A percentile compares a stretch with the other conserved stretches of the same genome.
Evolutionary conservation across 2,797 vertebrate species (phyloP).

Genomic region (Pyrocephalus nanus): DNA sequence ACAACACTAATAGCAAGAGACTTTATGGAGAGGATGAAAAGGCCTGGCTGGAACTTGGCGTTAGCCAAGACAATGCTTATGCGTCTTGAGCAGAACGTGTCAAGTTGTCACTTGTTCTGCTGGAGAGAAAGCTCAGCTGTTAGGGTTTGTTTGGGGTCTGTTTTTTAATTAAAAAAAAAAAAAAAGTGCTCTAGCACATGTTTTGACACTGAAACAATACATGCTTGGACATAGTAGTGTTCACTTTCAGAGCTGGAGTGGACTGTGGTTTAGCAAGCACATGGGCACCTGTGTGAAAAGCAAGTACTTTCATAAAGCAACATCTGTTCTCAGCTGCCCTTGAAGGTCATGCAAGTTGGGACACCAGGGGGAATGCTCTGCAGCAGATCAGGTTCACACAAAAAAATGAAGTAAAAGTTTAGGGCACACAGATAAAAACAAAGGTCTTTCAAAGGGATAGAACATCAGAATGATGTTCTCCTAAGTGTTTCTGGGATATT

Average conservation of each 20-base stretch:
- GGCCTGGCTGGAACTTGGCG: neutral
- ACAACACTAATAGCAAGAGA: neutral
- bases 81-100: slow-evolving; percentile 12
- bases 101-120: slow-evolving; percentile 58
- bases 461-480: neutral
- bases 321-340: neutral
- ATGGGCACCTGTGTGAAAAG: slow-evolving; percentile 28
- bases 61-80: slow-evolving; percentile 5
- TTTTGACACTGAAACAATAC: slow-evolving; percentile 42
- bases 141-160: slow-evolving; percentile 42
- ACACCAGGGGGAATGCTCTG: neutral
- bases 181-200: neutral
- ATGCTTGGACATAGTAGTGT: neutral
- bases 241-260: neutral
- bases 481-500: neutral
- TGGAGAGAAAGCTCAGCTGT: slow-evolving; percentile 25
- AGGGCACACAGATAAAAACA: neutral
- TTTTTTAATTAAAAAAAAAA: neutral
- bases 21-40: neutral
- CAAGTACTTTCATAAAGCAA: neutral
- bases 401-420: neutral
- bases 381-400: neutral
- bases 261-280: slow-evolving; percentile 3
- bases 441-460: neutral
- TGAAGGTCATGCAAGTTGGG: neutral